A percentile compares a stretch with the other conserved stretches of the same genome.
Conservation (phyloP, 2,113 vertebrate genomes). For the Paedocypris sp. region DNA sequence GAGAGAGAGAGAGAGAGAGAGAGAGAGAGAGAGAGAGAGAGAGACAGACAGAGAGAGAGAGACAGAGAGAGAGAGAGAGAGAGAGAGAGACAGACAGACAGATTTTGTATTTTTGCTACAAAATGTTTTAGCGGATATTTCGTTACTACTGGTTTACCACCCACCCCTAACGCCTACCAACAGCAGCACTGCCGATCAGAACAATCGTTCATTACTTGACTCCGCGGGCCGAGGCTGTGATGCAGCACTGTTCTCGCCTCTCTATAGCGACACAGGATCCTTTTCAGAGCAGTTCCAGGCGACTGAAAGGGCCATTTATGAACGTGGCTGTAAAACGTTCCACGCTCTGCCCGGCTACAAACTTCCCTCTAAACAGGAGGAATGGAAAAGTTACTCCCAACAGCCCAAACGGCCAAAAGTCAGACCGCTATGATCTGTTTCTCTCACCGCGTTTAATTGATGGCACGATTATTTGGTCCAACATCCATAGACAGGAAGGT, state of each 20-base stretch:
- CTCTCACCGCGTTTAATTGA: slow-evolving; percentile 13
- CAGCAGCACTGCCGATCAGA: not conserved
- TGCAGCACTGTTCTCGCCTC: not conserved
- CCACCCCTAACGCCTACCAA: not conserved
- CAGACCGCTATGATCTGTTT: not conserved
- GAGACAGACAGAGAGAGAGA: too few species aligned
- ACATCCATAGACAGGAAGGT: too few species aligned
- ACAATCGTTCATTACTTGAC: not conserved
- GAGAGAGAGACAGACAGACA: too few species aligned
- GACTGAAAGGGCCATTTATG: slow-evolving; percentile 36
- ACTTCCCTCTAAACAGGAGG: slow-evolving; percentile 19
- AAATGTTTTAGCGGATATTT: too few species aligned
- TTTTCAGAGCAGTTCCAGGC: slow-evolving; percentile 24
- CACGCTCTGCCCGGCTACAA: slow-evolving; percentile 17
- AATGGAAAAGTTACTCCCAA: slow-evolving; percentile 35
- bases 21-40: too few species aligned
- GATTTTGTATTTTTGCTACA: too few species aligned
- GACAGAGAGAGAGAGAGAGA: too few species aligned
- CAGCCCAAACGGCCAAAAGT: slow-evolving; percentile 1
- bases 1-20: too few species aligned
- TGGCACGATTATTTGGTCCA: too few species aligned
- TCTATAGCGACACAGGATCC: slow-evolving; percentile 21
- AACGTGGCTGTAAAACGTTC: slow-evolving; percentile 27
- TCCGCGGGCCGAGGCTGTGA: not conserved
- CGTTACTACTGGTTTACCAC: too few species aligned